Evolutionary conservation across 2,797 vertebrate species (phyloP).

Genomic region (Lacerta viridis): DNA sequence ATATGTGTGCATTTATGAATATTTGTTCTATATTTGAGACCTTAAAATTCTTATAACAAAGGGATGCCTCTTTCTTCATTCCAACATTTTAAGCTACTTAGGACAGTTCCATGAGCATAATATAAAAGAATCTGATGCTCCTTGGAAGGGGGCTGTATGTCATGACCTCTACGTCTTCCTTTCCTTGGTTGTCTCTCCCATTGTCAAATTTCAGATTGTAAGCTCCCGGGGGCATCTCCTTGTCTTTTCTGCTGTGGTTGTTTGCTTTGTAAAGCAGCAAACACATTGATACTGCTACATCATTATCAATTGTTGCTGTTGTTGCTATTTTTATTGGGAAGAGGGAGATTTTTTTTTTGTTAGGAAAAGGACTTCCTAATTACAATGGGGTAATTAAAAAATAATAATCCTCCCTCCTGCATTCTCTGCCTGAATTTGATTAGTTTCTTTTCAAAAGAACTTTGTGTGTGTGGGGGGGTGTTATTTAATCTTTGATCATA

Average conservation of each 20-base stretch:
- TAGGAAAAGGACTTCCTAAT: slow-evolving; percentile 48
- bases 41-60: too few species aligned
- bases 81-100: too few species aligned
- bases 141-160: too few species aligned
- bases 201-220: neutral
- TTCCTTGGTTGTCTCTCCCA: neutral
- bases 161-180: neutral
- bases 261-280: neutral
- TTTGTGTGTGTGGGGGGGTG: slow-evolving; percentile 8
- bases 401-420: slow-evolving; percentile 18
- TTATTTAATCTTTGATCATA: slow-evolving; percentile 74
- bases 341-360: slow-evolving; percentile 29
- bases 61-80: too few species aligned
- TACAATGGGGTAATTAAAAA: slow-evolving; percentile 62
- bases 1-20: too few species aligned
- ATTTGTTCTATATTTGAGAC: too few species aligned
- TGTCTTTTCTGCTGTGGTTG: neutral
- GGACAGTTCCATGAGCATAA: too few species aligned
- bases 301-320: neutral
- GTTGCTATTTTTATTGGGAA: slow-evolving; percentile 20
- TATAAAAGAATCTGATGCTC: too few species aligned
- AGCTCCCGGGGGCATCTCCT: neutral
- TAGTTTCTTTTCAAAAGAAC: slow-evolving; percentile 61
- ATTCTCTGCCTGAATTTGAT: slow-evolving; percentile 25
- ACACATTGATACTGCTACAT: neutral